These are phyloP conservation scores for Morus bassanus DNA, from an alignment of 2,797 vertebrate species.

Conservation along the genomic window DNA sequence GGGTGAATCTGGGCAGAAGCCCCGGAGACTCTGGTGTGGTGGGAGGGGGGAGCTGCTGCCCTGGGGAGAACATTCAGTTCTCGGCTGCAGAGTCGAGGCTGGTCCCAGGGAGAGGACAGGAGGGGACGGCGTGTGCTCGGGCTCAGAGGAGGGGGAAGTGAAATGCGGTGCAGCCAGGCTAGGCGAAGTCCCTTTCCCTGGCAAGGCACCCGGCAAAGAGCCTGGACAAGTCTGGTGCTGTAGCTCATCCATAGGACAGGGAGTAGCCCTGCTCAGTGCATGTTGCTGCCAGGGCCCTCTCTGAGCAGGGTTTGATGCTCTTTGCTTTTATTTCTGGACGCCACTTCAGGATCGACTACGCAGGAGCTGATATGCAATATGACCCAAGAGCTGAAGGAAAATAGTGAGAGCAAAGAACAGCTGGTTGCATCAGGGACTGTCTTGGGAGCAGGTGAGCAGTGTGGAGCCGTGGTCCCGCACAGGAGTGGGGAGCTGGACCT, in stretches of 20 bases:
- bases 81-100: background rate
- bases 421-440: background rate
- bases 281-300: background rate
- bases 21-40: rapidly evolving
- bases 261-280: rapidly evolving
- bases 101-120: background rate
- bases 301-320: background rate
- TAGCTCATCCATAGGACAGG: background rate
- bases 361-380: background rate
- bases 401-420: background rate
- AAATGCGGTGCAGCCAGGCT: rapidly evolving
- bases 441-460: background rate
- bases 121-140: background rate
- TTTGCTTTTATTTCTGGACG: background rate
- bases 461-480: too few species aligned
- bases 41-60: background rate
- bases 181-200: background rate
- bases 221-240: background rate
- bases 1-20: background rate
- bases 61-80: rapidly evolving
- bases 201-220: background rate
- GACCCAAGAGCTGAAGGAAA: background rate
- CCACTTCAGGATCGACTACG: background rate
- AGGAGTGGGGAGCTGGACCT: background rate
- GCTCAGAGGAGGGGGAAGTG: background rate